Evolutionary conservation across 2,113 vertebrate genomes (phyloP).

Genomic region (Mus spicilegus): DNA sequence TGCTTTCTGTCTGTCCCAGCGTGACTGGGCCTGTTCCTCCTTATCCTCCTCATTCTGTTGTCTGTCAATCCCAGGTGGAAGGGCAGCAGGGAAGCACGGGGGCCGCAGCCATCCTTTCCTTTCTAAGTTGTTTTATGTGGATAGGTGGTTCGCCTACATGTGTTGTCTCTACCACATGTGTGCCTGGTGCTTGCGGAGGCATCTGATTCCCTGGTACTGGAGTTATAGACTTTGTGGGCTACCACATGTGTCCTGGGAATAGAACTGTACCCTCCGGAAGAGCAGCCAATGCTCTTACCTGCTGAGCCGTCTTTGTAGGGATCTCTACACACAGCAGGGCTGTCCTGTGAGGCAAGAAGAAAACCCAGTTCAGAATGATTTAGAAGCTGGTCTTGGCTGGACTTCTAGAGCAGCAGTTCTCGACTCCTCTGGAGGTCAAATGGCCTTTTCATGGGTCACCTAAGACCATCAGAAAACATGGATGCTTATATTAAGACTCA

Average conservation of each 20-base stretch:
- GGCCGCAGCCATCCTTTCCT: not conserved
- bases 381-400: not conserved
- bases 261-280: not conserved
- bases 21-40: accelerated
- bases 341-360: not conserved
- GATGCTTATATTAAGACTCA: not conserved
- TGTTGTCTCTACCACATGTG: not conserved
- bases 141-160: not conserved
- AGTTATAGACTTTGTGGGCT: not conserved
- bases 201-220: not conserved
- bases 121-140: not conserved
- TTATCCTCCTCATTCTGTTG: not conserved
- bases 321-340: not conserved
- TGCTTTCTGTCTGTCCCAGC: not conserved
- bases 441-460: not conserved
- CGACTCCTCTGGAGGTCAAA: not conserved
- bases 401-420: not conserved
- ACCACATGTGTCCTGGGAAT: not conserved
- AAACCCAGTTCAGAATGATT: not conserved
- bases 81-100: not conserved
- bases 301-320: not conserved
- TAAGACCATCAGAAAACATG: not conserved
- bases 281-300: not conserved
- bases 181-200: not conserved
- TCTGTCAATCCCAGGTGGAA: not conserved